Percentiles rank a stretch among this genome's conserved stretches.
phyloP scores from a whole-genome alignment of 2,888 invertebrate genomes.

The Macroteleia sp. region DNA sequence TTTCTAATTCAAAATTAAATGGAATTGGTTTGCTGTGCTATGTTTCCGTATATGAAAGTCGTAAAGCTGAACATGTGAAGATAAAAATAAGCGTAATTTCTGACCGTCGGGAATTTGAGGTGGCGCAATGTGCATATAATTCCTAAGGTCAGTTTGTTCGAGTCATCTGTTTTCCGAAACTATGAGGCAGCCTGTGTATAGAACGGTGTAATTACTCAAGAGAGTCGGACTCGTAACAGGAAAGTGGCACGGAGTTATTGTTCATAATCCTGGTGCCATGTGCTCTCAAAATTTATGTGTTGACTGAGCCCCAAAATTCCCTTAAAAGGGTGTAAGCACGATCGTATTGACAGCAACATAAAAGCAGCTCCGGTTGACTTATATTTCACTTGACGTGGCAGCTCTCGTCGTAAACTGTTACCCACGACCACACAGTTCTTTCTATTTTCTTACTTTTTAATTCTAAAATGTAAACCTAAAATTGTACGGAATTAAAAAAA shows the following conservation, averaged over 20 bases:
- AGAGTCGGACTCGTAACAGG: conserved; percentile 70
- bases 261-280: conserved; percentile 80
- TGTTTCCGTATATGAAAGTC: conserved; percentile 31
- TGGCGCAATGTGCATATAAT: conserved; percentile 41
- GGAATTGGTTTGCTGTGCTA: too few relatives aligned
- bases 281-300: conserved; percentile 79
- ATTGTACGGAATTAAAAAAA: too few relatives aligned
- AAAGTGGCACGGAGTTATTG: conserved; percentile 75
- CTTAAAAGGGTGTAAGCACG: conserved; percentile 54
- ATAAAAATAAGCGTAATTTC: conserved; percentile 36
- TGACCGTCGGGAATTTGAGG: conserved; percentile 5
- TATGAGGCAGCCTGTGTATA: conserved; percentile 77
- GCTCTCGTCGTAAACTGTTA: conserved; percentile 43
- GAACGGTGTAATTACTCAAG: conserved; percentile 77
- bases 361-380: conserved; percentile 38
- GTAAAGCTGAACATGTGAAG: conserved; percentile 20
- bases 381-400: conserved; percentile 32
- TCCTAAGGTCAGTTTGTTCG: conserved; percentile 50
- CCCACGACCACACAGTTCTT: too few relatives aligned
- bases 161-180: conserved; percentile 64
- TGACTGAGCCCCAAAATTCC: conserved; percentile 71
- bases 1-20: too few relatives aligned
- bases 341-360: conserved; percentile 59
- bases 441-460: too few relatives aligned
- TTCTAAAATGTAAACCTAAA: too few relatives aligned